Percentiles rank a stretch among this genome's conserved stretches.
phyloP scores from a whole-genome alignment of 2,888 invertebrate genomes.

The Trissolcus japonicus region DNA sequence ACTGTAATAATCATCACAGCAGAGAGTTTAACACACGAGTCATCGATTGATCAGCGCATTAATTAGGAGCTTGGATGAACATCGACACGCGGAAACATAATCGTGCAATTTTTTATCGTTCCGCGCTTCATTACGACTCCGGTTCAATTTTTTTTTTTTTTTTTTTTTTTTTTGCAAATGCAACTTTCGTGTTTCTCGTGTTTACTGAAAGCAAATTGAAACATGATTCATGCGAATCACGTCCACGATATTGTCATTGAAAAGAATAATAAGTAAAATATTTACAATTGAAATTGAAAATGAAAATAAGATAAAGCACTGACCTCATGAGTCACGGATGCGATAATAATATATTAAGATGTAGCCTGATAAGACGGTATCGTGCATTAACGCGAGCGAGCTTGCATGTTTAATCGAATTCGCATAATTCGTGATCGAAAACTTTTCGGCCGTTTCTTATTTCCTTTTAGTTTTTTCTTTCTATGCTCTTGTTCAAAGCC shows the following conservation, averaged over 20 bases:
- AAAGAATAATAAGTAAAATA: constrained; percentile 30
- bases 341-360: constrained; percentile 17
- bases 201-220: constrained; percentile 34
- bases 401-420: background rate
- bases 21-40: constrained; percentile 9
- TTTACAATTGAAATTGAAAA: constrained; percentile 37
- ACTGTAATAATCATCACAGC: constrained; percentile 23
- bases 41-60: constrained; percentile 19
- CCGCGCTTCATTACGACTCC: constrained; percentile 1
- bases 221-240: constrained; percentile 30
- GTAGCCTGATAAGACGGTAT: constrained; percentile 5
- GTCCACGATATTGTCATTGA: constrained; percentile 32
- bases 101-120: background rate
- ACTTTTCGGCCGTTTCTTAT: constrained; percentile 1
- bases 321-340: constrained; percentile 36
- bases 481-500: constrained; percentile 4
- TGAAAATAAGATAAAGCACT: constrained; percentile 33
- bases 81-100: constrained; percentile 7
- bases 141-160: background rate
- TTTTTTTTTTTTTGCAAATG: constrained; percentile 22
- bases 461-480: background rate
- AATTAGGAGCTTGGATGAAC: constrained; percentile 13
- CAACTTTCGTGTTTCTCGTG: constrained; percentile 30
- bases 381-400: constrained; percentile 3
- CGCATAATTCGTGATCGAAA: constrained; percentile 1